Percentiles rank a stretch among this genome's conserved stretches.
phyloP scores from a whole-genome alignment of 2,797 vertebrate genomes.

The Sciurus vulgaris region DNA sequence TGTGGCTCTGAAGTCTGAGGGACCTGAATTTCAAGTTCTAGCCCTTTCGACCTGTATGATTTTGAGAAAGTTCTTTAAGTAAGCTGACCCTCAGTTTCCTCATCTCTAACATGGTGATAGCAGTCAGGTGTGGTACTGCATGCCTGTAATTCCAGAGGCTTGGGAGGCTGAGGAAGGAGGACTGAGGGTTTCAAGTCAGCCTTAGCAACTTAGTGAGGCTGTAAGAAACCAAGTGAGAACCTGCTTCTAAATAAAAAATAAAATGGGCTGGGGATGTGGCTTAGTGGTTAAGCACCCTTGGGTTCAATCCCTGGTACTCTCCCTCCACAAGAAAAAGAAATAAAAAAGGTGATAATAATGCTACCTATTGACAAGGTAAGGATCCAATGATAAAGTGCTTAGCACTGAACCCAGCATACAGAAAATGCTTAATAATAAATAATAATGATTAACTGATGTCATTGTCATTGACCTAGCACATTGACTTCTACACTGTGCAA shows the following conservation, averaged over 20 bases:
- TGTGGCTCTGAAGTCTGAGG: background rate
- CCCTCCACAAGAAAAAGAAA: too few relatives aligned
- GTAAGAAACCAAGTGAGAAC: too few relatives aligned
- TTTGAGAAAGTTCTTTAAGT: slow-evolving; percentile 25
- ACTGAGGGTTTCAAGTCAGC: too few relatives aligned
- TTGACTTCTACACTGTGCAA: background rate
- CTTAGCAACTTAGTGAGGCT: too few relatives aligned
- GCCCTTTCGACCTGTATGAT: background rate
- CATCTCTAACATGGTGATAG: background rate
- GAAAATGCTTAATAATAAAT: background rate
- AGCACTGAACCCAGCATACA: background rate
- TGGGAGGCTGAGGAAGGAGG: too few relatives aligned
- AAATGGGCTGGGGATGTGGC: too few relatives aligned
- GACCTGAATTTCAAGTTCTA: slow-evolving; percentile 12
- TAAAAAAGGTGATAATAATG: background rate
- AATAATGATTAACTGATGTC: background rate
- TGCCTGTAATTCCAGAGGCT: too few relatives aligned
- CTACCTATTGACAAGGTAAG: background rate
- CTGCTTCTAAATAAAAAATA: too few relatives aligned
- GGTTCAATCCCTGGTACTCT: too few relatives aligned
- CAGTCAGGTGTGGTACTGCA: too few relatives aligned
- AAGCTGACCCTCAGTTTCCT: background rate
- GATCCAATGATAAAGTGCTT: background rate
- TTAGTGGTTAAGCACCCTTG: too few relatives aligned
- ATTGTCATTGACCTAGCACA: background rate